phyloP scores from a whole-genome alignment of 2,888 invertebrate genomes.

The Tetranychus piercei region DNA sequence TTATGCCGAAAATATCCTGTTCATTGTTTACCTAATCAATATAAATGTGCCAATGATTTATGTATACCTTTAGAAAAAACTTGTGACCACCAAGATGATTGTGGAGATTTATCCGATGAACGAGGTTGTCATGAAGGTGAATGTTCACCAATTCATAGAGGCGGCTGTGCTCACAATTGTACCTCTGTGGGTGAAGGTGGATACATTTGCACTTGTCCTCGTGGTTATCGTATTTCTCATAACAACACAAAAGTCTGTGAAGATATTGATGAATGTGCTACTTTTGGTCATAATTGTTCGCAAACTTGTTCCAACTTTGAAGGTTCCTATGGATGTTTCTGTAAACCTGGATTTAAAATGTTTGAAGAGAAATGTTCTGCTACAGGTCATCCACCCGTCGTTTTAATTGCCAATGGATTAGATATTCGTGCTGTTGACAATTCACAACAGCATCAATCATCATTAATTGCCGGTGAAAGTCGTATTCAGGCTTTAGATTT shows the following conservation, averaged over 20 bases:
- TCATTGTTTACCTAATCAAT: slow-evolving; percentile 46
- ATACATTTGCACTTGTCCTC: slow-evolving; percentile 72
- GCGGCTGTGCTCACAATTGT: slow-evolving; percentile 82
- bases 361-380: slow-evolving; percentile 66
- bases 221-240: slow-evolving; percentile 61
- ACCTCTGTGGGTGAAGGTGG: slow-evolving; percentile 56
- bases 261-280: slow-evolving; percentile 74
- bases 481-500: slow-evolving; percentile 79
- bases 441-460: slow-evolving; percentile 26
- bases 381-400: slow-evolving; percentile 34
- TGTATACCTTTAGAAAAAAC: slow-evolving; percentile 59
- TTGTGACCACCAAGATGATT: slow-evolving; percentile 76
- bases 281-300: slow-evolving; percentile 64
- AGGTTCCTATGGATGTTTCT: slow-evolving; percentile 69
- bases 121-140: slow-evolving; percentile 54
- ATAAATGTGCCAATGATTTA: slow-evolving; percentile 59
- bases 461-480: slow-evolving; percentile 60
- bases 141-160: slow-evolving; percentile 34
- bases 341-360: slow-evolving; percentile 52
- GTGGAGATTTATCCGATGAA: slow-evolving; percentile 75
- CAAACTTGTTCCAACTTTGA: slow-evolving; percentile 81
- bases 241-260: slow-evolving; percentile 62
- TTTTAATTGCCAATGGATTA: slow-evolving; percentile 58
- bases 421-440: slow-evolving; percentile 53
- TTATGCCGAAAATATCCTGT: slow-evolving; percentile 55